Percentiles rank a stretch among this genome's conserved stretches.
These are phyloP conservation scores for Tenthredo livida DNA, from an alignment of 2,888 invertebrate genomes.

Conservation along the genomic window DNA sequence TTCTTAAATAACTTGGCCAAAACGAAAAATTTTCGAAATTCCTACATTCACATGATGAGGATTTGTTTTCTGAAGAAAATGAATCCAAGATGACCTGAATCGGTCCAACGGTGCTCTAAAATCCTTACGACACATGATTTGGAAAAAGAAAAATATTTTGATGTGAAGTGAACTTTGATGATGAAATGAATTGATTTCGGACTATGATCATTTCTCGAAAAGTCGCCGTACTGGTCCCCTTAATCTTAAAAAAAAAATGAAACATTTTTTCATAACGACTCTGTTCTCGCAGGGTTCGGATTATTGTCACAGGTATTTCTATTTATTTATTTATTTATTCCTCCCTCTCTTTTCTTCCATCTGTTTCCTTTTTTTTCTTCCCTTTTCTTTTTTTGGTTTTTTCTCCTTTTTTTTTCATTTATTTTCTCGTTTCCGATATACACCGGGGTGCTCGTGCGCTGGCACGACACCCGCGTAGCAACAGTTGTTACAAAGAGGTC, in stretches of 20 bases:
- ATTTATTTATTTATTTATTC: neutral
- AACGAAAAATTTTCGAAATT: too few species aligned
- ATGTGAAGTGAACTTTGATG: too few species aligned
- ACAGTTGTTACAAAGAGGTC: slow-evolving; percentile 51
- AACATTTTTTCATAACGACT: neutral
- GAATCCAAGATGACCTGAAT: too few species aligned
- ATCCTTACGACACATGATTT: too few species aligned
- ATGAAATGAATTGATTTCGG: too few species aligned
- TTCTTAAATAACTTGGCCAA: too few species aligned
- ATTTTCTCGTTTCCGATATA: neutral
- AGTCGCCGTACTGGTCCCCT: too few species aligned
- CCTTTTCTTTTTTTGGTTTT: neutral
- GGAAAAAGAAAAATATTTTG: too few species aligned
- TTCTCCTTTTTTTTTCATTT: neutral
- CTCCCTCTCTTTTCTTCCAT: neutral
- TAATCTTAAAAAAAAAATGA: neutral
- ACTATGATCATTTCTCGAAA: too few species aligned
- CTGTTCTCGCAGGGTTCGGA: neutral
- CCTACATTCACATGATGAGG: too few species aligned
- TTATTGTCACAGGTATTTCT: neutral
- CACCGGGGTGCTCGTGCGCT: neutral
- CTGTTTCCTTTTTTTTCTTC: neutral
- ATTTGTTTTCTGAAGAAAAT: too few species aligned
- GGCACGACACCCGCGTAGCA: slow-evolving; percentile 48
- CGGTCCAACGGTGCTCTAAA: too few species aligned